Conservation (phyloP, 2,888 invertebrate genomes). For the Himalopsyche tibetana region DNA sequence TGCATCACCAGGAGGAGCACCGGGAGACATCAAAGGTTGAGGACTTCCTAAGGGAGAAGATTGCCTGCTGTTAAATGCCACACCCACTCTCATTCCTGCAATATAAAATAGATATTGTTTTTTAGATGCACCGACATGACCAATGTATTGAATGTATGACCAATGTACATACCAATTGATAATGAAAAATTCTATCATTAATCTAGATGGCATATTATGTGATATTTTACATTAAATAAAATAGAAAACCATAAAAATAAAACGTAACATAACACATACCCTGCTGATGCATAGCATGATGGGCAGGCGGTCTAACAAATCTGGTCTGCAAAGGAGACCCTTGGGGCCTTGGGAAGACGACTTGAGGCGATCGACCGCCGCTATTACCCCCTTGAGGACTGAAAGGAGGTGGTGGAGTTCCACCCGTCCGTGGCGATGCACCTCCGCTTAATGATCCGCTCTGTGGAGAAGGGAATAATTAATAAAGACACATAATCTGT, state of each 20-base stretch:
- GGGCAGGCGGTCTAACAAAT: constrained; percentile 63
- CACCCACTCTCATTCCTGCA: constrained; percentile 75
- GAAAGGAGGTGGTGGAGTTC: constrained; percentile 61
- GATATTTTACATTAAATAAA: neutral
- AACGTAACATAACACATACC: constrained; percentile 50
- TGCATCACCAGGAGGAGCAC: constrained; percentile 66
- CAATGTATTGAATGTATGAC: too few species aligned
- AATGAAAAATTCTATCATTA: neutral
- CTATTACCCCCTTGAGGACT: constrained; percentile 55
- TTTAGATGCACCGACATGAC: too few species aligned
- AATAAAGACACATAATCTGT: neutral
- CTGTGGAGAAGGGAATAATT: constrained; percentile 39
- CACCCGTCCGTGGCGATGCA: constrained; percentile 60
- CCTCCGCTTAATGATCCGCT: constrained; percentile 61
- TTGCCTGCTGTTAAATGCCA: constrained; percentile 73
- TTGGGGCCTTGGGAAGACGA: constrained; percentile 64
- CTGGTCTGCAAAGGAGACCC: constrained; percentile 62
- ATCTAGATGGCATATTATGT: neutral
- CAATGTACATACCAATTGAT: too few species aligned
- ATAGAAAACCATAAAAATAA: neutral
- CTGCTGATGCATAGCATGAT: constrained; percentile 64
- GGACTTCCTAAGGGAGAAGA: constrained; percentile 76
- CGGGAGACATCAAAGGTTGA: constrained; percentile 75
- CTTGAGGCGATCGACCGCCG: constrained; percentile 63
- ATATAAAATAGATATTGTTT: constrained; percentile 7